phyloP scores from a whole-genome alignment of 2,113 vertebrate genomes.

The Myotis brandtii region DNA sequence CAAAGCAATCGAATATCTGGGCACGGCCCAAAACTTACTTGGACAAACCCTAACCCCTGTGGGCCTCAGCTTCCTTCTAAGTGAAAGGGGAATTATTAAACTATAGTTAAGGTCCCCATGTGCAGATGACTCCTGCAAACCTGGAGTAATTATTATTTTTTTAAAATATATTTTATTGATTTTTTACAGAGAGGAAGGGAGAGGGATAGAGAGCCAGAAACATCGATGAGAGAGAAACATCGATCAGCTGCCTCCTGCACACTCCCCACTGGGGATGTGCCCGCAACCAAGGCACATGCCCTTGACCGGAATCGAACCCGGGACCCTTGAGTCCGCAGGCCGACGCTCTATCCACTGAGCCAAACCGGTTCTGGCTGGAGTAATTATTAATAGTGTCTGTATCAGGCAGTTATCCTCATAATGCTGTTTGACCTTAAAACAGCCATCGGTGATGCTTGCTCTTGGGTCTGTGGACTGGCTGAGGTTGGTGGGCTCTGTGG shows the following conservation, averaged over 20 bases:
- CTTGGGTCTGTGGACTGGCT: neutral
- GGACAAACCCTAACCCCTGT: neutral
- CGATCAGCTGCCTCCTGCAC: too few species aligned
- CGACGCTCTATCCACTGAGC: too few species aligned
- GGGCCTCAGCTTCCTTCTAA: neutral
- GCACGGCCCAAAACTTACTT: neutral
- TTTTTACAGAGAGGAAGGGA: too few species aligned
- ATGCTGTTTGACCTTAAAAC: neutral
- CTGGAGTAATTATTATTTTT: neutral
- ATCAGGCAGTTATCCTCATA: neutral
- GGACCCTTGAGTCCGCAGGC: too few species aligned
- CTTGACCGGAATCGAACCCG: too few species aligned
- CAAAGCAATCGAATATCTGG: neutral
- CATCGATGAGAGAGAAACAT: too few species aligned
- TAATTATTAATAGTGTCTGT: neutral
- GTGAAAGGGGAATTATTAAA: neutral
- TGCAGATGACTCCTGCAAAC: neutral
- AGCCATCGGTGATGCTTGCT: neutral
- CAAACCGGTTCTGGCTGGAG: too few species aligned
- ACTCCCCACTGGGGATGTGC: too few species aligned
- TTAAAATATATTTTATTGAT: too few species aligned
- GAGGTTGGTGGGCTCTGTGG: neutral
- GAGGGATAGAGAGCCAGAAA: too few species aligned
- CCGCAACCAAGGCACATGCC: too few species aligned
- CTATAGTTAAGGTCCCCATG: neutral